These are phyloP conservation scores for Takifugu rubripes DNA, from an alignment of 2,797 vertebrate species.

Conservation along the genomic window DNA sequence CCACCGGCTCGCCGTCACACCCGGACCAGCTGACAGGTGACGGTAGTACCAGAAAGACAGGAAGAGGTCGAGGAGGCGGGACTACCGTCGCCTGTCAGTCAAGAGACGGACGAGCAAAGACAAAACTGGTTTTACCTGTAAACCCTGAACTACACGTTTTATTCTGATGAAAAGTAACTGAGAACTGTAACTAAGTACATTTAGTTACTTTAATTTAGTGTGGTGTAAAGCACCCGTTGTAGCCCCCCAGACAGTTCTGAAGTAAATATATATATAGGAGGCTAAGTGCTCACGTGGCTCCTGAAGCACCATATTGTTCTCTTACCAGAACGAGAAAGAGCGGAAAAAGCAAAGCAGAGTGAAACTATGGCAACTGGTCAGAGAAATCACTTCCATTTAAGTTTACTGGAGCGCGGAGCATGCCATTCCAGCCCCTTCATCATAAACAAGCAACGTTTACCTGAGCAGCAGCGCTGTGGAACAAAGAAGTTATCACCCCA, in stretches of 20 bases:
- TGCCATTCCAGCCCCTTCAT: constrained; percentile 47
- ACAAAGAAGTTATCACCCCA: constrained; percentile 36
- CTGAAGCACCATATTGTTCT: constrained; percentile 36
- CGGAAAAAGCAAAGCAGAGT: neutral
- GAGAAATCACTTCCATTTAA: constrained; percentile 20
- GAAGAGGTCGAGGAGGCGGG: constrained; percentile 16
- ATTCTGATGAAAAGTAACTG: constrained; percentile 13
- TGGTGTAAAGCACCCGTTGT: too few species aligned
- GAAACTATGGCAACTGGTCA: neutral
- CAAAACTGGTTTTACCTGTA: constrained; percentile 13
- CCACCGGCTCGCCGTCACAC: constrained; percentile 7
- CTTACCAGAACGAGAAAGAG: constrained; percentile 25
- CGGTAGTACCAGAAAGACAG: constrained; percentile 46
- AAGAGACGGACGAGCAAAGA: too few species aligned
- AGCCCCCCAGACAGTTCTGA: too few species aligned
- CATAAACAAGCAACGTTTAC: constrained; percentile 71
- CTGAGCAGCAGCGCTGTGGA: constrained; percentile 74
- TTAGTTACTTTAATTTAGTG: too few species aligned
- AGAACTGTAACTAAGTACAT: too few species aligned
- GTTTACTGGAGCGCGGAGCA: constrained; percentile 15
- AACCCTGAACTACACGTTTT: constrained; percentile 42
- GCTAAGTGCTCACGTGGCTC: constrained; percentile 57
- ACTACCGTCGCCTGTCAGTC: constrained; percentile 30
- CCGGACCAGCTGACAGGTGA: constrained; percentile 61
- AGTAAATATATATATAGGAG: constrained; percentile 1